Percentiles rank a stretch among this genome's conserved stretches.
Evolutionary conservation across 2,888 invertebrate genomes (phyloP).

Genomic region (Sthenelais limicola): DNA sequence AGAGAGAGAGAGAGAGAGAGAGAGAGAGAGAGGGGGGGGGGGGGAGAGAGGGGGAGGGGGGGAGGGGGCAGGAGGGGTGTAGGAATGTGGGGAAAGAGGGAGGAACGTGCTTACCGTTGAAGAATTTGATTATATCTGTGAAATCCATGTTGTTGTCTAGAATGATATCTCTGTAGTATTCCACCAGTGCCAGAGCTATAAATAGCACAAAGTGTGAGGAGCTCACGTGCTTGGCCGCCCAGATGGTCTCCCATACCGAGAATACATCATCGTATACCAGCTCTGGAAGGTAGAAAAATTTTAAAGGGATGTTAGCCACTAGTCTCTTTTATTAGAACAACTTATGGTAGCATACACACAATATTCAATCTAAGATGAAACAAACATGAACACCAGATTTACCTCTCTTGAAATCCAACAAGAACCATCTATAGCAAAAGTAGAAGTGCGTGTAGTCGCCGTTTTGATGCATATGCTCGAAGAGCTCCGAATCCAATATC

Average conservation of each 20-base stretch:
- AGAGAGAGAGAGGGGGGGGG: conserved; percentile 5
- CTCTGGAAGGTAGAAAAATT: conserved; percentile 75
- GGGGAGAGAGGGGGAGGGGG: conserved; percentile 2
- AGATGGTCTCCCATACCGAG: conserved; percentile 94
- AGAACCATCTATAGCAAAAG: conserved; percentile 97
- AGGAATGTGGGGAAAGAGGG: not conserved
- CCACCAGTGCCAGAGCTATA: conserved; percentile 90
- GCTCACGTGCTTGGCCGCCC: conserved; percentile 91
- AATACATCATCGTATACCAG: conserved; percentile 93
- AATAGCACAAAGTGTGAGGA: conserved; percentile 94
- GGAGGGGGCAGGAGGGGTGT: too few species aligned
- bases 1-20: too few species aligned
- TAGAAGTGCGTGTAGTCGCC: conserved; percentile 98
- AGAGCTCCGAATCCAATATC: conserved; percentile 93
- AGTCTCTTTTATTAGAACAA: too few species aligned
- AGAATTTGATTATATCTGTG: conserved; percentile 97
- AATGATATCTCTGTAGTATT: conserved; percentile 94
- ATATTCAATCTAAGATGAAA: not conserved
- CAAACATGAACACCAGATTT: conserved; percentile 43
- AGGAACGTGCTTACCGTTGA: conserved; percentile 82
- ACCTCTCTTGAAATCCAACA: conserved; percentile 93
- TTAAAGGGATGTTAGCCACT: not conserved
- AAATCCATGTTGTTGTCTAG: conserved; percentile 97
- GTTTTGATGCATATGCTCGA: conserved; percentile 93
- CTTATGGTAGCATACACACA: too few species aligned